A percentile compares a stretch with the other conserved stretches of the same genome.
Evolutionary conservation across 2,797 vertebrate species (phyloP).

Genomic region (Sebastes hubbsi): DNA sequence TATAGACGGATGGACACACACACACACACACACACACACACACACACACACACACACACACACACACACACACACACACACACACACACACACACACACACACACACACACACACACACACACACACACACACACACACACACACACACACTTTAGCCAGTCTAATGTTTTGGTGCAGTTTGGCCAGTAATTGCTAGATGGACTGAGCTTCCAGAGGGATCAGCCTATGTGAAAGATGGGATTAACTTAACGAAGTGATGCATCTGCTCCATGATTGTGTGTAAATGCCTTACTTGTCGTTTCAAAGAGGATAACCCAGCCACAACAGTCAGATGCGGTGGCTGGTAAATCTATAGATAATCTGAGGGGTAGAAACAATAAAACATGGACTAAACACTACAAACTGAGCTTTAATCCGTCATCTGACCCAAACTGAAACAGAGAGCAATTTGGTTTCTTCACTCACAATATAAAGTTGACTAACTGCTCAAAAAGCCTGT

Average conservation of each 20-base stretch:
- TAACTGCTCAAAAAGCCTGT: constrained; percentile 40
- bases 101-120: neutral
- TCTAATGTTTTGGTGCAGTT: constrained; percentile 29
- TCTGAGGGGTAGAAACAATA: constrained; percentile 43
- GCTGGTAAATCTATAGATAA: constrained; percentile 58
- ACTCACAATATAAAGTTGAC: neutral
- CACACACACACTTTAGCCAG: neutral
- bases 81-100: no score
- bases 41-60: neutral
- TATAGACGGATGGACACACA: constrained; percentile 11
- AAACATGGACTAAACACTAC: constrained; percentile 14
- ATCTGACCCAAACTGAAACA: neutral
- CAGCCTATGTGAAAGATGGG: constrained; percentile 44
- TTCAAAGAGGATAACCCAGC: constrained; percentile 62
- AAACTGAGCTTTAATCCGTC: constrained; percentile 43
- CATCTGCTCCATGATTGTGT: constrained; percentile 65
- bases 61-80: no score
- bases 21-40: neutral
- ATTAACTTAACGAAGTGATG: constrained; percentile 71
- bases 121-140: no score
- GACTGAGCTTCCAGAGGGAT: constrained; percentile 44
- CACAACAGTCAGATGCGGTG: constrained; percentile 29
- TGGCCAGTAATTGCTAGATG: constrained; percentile 55
- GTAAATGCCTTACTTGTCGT: constrained; percentile 50
- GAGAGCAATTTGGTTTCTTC: neutral